phyloP scores from a whole-genome alignment of 2,888 invertebrate genomes.

The Euproctis similis region DNA sequence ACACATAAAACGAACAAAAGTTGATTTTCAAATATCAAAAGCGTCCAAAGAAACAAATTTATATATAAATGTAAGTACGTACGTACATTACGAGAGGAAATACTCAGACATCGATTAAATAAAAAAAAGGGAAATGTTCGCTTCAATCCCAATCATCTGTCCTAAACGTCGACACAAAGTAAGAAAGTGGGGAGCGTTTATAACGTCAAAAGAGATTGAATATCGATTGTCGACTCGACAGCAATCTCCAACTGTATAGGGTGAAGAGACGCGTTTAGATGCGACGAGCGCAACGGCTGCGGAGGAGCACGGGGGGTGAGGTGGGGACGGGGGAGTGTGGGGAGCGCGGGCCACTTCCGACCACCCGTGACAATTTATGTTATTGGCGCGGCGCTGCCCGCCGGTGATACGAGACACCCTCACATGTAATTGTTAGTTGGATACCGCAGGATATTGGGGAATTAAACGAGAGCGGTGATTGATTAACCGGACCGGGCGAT shows the following conservation, averaged over 20 bases:
- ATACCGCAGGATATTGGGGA: conserved; percentile 69
- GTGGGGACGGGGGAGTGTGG: conserved; percentile 20
- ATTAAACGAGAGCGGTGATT: conserved; percentile 68
- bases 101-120: conserved; percentile 40
- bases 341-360: conserved; percentile 47
- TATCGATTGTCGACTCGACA: conserved; percentile 71
- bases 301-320: conserved; percentile 13
- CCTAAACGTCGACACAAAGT: conserved; percentile 66
- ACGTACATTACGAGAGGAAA: conserved; percentile 33
- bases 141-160: conserved; percentile 51
- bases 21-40: too few species aligned
- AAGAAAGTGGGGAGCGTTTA: conserved; percentile 64
- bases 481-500: conserved; percentile 66
- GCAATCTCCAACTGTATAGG: conserved; percentile 48
- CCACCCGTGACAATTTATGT: conserved; percentile 71
- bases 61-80: conserved; percentile 10
- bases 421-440: conserved; percentile 71
- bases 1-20: too few species aligned
- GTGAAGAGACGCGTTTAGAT: conserved; percentile 24
- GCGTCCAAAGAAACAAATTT: too few species aligned
- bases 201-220: conserved; percentile 73
- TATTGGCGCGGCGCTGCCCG: conserved; percentile 63
- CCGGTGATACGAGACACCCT: conserved; percentile 59
- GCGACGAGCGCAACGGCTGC: conserved; percentile 15
- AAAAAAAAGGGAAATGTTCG: conserved; percentile 41